Base-by-base conservation (phyloP, 2,888 invertebrate genomes). In the Watsonalla cultraria region DNA sequence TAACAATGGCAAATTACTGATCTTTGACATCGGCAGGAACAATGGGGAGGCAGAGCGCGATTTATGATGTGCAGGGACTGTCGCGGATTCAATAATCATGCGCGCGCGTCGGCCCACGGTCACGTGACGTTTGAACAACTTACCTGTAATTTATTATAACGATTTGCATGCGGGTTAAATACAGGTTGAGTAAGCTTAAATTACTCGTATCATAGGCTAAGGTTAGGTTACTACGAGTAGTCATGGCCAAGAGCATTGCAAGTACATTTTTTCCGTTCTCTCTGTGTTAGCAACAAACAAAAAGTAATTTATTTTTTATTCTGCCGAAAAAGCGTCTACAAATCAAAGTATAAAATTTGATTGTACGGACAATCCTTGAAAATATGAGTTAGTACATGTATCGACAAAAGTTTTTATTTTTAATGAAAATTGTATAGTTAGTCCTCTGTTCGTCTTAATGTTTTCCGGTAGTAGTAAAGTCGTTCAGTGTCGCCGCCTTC, bases 1-100 rank as follows among this genome's bases (percentile, higher is more conserved):
- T 79, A 74, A 83, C 86, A 86, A 88, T 83, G 82, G 86, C 83
- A 88, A 86, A 88, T 88, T 85, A 84, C 84, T 86, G 87, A 90
- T 89, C 90, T 90, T 86, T 90, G 87, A 86, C 89, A 86, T 85
- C 76, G 72, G 70, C 71, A 68, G 78, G 80, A 86, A 89, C 88
- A 89, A 89, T 88, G 86, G 86, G 61, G 71, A 78, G 79, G 79
- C 72, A 73, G 69, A 73, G 60, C 56, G 61, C 64, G 77, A 79
- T 81, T 80, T 81, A 81, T 76, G 79, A 80, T 59, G 80, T 80
- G 80, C 68, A 69, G 72, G 72, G 71, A 68, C 70, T 75, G 73
- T 73, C 78, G 74, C 74, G 75, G 76, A 76, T 78, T 80, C 76
- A 79, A 79, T 80, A 76, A 73, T 65, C 66, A 60, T 67, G 77